phyloP scores from a whole-genome alignment of 2,797 vertebrate species.

The Ceyx erithaca region DNA sequence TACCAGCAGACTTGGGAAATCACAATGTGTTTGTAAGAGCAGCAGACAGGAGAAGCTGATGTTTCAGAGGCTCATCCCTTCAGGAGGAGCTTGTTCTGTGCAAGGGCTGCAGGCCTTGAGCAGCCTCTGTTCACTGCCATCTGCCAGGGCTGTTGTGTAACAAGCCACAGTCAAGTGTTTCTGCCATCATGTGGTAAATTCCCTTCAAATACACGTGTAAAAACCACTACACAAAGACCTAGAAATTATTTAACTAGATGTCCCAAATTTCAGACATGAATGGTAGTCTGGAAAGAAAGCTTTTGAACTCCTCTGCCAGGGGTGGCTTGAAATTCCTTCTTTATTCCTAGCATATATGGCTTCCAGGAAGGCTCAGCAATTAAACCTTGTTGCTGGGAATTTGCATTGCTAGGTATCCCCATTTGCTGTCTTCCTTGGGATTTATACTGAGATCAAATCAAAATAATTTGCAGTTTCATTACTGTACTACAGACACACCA shows the following conservation, averaged over 20 bases:
- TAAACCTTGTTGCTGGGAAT: neutral
- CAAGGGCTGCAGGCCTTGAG: too few relatives aligned
- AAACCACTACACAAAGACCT: neutral
- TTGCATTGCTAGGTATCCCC: neutral
- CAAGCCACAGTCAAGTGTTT: fast-evolving
- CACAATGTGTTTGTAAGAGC: neutral
- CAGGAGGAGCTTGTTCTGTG: neutral
- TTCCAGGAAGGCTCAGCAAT: neutral
- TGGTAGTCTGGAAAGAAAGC: neutral
- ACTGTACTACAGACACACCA: neutral
- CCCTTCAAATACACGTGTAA: neutral
- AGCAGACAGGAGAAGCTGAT: neutral
- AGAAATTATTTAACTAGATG: neutral
- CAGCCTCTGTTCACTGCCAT: neutral
- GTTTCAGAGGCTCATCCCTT: neutral
- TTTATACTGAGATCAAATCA: neutral
- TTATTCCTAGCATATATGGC: neutral
- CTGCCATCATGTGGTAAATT: neutral
- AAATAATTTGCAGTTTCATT: neutral
- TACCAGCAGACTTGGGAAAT: neutral
- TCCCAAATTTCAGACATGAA: neutral
- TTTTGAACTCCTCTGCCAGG: neutral
- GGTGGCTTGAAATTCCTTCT: neutral
- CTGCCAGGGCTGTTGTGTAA: neutral
- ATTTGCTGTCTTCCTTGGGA: neutral